Percentiles rank a stretch among this genome's conserved stretches.
These are phyloP conservation scores for Homalodisca vitripennis DNA, from an alignment of 1,140 invertebrate species.

Conservation along the genomic window DNA sequence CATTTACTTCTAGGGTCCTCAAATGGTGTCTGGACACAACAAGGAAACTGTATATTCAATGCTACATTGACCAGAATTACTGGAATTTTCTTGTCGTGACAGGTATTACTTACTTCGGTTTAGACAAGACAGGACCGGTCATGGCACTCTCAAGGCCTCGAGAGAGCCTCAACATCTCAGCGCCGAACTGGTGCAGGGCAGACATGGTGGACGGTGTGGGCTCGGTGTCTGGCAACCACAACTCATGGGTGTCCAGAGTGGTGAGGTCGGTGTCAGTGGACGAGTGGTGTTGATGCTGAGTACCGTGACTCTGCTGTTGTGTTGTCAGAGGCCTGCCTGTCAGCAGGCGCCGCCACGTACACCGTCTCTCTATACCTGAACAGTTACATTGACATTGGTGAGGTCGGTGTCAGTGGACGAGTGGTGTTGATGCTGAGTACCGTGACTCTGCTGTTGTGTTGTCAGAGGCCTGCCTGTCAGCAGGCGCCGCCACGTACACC, in stretches of 20 bases:
- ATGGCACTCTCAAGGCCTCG: conserved; percentile 62
- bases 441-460: conserved; percentile 45
- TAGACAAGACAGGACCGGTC: background rate
- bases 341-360: conserved; percentile 61
- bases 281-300: conserved; percentile 50
- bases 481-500: conserved; percentile 62
- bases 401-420: conserved; percentile 78
- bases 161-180: conserved; percentile 77
- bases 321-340: conserved; percentile 51
- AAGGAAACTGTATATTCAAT: too few species aligned
- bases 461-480: conserved; percentile 52
- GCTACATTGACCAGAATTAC: too few species aligned
- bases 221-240: conserved; percentile 77
- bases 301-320: conserved; percentile 42
- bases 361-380: conserved; percentile 54
- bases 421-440: conserved; percentile 46
- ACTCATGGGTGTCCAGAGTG: conserved; percentile 73
- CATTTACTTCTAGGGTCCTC: too few species aligned
- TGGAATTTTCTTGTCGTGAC: too few species aligned
- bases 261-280: conserved; percentile 80
- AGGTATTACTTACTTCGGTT: too few species aligned
- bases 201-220: conserved; percentile 76
- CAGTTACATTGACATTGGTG: conserved; percentile 55
- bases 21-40: too few species aligned
- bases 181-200: conserved; percentile 76